These are phyloP conservation scores for Apteryx owenii DNA, from an alignment of 2,113 vertebrate species.

Conservation along the genomic window DNA sequence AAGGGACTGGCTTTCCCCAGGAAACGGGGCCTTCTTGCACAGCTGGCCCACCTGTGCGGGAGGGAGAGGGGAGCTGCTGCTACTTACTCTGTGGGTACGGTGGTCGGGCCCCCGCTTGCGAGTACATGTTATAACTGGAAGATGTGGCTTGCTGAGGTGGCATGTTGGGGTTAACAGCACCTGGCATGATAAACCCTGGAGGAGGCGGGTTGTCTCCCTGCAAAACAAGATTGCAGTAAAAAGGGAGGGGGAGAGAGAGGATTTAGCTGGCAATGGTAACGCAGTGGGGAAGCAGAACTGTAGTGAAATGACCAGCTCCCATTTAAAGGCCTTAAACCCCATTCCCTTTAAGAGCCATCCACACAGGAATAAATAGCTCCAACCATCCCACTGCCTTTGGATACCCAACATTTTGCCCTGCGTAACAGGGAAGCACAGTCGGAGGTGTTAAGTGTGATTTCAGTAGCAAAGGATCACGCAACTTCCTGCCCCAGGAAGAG, in stretches of 20 bases:
- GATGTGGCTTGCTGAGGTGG: conserved; percentile 54
- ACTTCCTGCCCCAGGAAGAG: background rate
- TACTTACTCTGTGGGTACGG: conserved; percentile 90
- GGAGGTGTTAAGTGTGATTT: background rate
- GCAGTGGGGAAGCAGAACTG: background rate
- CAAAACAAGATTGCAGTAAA: conserved; percentile 29
- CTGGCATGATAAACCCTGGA: conserved; percentile 81
- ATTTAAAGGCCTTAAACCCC: background rate
- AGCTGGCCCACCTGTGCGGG: background rate
- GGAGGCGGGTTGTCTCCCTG: conserved; percentile 86
- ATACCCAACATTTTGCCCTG: background rate
- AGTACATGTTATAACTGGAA: conserved; percentile 79
- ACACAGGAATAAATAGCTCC: background rate
- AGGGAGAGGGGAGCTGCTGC: background rate
- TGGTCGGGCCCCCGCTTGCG: conserved; percentile 62
- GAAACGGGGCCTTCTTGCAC: background rate
- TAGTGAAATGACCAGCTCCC: background rate
- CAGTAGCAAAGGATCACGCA: background rate
- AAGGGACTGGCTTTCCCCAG: background rate
- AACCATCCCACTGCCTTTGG: background rate
- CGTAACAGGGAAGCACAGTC: background rate
- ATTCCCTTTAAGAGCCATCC: background rate
- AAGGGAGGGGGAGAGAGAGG: background rate
- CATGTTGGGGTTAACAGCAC: conserved; percentile 61
- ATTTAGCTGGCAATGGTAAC: background rate